Base-by-base conservation (phyloP, 2,797 vertebrate species). In the Eulemur albifrons region DNA sequence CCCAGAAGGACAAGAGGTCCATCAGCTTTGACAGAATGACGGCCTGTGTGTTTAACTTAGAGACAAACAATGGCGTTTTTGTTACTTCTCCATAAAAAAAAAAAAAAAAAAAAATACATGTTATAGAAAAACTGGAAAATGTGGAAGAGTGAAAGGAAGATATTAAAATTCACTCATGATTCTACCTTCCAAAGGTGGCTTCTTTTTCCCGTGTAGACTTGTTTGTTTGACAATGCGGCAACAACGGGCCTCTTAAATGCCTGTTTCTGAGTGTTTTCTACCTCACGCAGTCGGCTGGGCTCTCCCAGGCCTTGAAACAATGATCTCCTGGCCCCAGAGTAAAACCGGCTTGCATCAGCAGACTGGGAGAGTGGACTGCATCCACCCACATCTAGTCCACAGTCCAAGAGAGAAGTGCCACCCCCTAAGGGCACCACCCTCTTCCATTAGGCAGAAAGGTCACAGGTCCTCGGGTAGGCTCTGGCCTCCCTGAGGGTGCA, bases 71-170 rank as follows among this genome's bases (percentile, higher is more conserved):
- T 14, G 8, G 15, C 72, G 48, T 48, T 97, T 87, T 59, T 70
- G 45, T 81, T 96, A 84, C 30, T 88, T 94, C 50, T 88, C 32
- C 57, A 92, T 52, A 82, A 76, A 81, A 92, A 90, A 86, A 40
- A 40, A 40, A 73, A 45, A 11, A 32, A 73, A 45, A 11, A 32
- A 20, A 70, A 6, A 59, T 13, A 57, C 21, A 10, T 57, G n/a
- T 67, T 65, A 94, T 0, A 38, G 52, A 92, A 95, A 76, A 97
- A 75, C 52, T 61, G 38, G 70, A 83, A 97, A 95, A 89, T 45
- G 61, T 17, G 85, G 50, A 89, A 75, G 25, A 1, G 8, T 13
- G 3, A 91, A 96, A 30, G 40, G 69, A 93, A 92, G 70, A 40
- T 54, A 75, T 6, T 65, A 72, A 95, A 59, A 80, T 45, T 30